phyloP scores from a whole-genome alignment of 1,140 invertebrate species.

The Chironomus striatipennis region DNA sequence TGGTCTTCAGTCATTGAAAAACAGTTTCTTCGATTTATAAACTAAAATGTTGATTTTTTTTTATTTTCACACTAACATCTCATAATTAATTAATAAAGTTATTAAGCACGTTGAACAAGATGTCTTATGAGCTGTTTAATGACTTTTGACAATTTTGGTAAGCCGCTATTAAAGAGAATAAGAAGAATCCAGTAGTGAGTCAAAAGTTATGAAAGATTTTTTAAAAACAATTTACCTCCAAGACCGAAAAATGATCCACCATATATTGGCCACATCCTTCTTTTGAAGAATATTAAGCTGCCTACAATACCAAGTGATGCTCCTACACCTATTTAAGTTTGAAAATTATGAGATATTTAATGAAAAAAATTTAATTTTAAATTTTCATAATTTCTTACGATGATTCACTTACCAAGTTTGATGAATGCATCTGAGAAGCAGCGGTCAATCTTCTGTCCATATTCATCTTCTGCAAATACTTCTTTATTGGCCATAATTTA shows the following conservation, averaged over 20 bases:
- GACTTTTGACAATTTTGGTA: conserved; percentile 67
- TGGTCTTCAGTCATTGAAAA: too few relatives aligned
- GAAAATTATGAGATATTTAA: conserved; percentile 32
- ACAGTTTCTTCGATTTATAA: too few relatives aligned
- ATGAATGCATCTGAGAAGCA: not conserved
- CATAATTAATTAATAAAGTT: too few relatives aligned
- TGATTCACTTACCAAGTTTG: not conserved
- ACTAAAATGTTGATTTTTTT: too few relatives aligned
- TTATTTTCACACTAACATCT: too few relatives aligned
- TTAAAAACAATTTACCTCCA: conserved; percentile 37
- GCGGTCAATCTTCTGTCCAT: not conserved
- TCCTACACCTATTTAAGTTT: conserved; percentile 51
- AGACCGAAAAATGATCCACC: conserved; percentile 62
- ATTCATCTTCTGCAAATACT: conserved; percentile 17
- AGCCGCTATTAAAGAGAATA: conserved; percentile 42
- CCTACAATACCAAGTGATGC: conserved; percentile 53
- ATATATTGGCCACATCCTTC: conserved; percentile 61
- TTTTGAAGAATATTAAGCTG: conserved; percentile 58
- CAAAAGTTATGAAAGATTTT: not conserved
- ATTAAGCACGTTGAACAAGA: not conserved
- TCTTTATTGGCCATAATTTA: not conserved
- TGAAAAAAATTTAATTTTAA: not conserved
- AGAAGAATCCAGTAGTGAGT: not conserved
- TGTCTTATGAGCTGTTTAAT: conserved; percentile 40
- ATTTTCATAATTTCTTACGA: not conserved